A percentile compares a stretch with the other conserved stretches of the same genome.
Evolutionary conservation across 2,888 invertebrate genomes (phyloP).

Genomic region (Cenopis cana): DNA sequence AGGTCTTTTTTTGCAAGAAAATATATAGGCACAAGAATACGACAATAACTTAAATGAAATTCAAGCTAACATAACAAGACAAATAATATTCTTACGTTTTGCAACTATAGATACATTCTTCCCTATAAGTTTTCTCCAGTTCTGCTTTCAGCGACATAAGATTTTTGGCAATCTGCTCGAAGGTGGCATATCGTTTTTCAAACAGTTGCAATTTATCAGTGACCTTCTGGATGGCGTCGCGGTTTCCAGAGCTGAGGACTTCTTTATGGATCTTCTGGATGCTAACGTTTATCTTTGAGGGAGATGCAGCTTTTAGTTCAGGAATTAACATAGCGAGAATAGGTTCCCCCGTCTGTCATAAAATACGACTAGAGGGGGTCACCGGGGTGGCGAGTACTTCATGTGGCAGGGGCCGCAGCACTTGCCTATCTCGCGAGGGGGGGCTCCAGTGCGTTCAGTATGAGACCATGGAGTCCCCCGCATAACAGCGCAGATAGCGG

Average conservation of each 20-base stretch:
- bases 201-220: slow-evolving; percentile 48
- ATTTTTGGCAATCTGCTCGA: slow-evolving; percentile 55
- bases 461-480: too few relatives aligned
- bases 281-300: slow-evolving; percentile 21
- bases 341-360: too few relatives aligned
- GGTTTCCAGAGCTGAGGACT: slow-evolving; percentile 56
- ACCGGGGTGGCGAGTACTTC: too few relatives aligned
- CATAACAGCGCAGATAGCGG: too few relatives aligned
- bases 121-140: slow-evolving; percentile 51
- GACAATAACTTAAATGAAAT: too few relatives aligned
- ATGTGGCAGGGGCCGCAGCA: too few relatives aligned
- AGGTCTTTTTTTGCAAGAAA: too few relatives aligned
- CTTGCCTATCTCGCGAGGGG: too few relatives aligned
- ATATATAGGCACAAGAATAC: too few relatives aligned
- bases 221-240: slow-evolving; percentile 52
- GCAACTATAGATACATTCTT: slow-evolving; percentile 52
- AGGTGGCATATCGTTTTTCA: slow-evolving; percentile 49
- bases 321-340: background rate
- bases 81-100: slow-evolving; percentile 52
- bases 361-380: too few relatives aligned
- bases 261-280: slow-evolving; percentile 55
- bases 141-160: slow-evolving; percentile 56
- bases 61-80: too few relatives aligned
- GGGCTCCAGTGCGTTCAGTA: too few relatives aligned
- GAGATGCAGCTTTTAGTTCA: background rate